Evolutionary conservation across 2,888 invertebrate species (phyloP).

Genomic region (Athetis lepigone): DNA sequence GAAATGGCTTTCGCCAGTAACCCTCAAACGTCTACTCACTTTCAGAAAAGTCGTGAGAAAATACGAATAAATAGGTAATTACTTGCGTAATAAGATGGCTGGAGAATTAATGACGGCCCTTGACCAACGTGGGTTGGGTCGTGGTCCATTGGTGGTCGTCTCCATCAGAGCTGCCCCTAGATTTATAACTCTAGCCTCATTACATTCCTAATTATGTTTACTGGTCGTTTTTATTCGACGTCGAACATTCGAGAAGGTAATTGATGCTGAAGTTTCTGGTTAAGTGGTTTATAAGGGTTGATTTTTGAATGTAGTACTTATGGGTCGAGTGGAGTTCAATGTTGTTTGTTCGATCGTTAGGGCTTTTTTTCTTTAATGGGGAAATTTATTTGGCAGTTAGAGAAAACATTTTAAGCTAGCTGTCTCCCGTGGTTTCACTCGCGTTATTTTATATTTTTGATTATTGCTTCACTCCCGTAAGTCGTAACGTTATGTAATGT

Average conservation of each 20-base stretch:
- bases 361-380: background rate
- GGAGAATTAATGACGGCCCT: slow-evolving; percentile 71
- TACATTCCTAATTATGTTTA: slow-evolving; percentile 83
- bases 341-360: background rate
- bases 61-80: slow-evolving; percentile 80
- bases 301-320: slow-evolving; percentile 36
- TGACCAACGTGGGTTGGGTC: slow-evolving; percentile 59
- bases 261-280: slow-evolving; percentile 54
- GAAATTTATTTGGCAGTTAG: too few species aligned
- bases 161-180: slow-evolving; percentile 62
- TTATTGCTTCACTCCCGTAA: too few species aligned
- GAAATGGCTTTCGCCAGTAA: slow-evolving; percentile 55
- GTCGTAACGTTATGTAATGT: too few species aligned
- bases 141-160: slow-evolving; percentile 54
- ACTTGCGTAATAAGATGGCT: slow-evolving; percentile 77
- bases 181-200: slow-evolving; percentile 82
- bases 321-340: slow-evolving; percentile 1
- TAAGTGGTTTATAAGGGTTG: slow-evolving; percentile 41
- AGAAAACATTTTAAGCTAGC: too few species aligned
- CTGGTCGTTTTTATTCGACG: slow-evolving; percentile 72
- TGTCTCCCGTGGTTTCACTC: too few species aligned
- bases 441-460: too few species aligned
- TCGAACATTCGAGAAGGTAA: slow-evolving; percentile 62
- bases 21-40: slow-evolving; percentile 59
- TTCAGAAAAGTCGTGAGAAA: slow-evolving; percentile 66